Conservation (phyloP, 2,113 vertebrate genomes). For the Rhea pennata region DNA sequence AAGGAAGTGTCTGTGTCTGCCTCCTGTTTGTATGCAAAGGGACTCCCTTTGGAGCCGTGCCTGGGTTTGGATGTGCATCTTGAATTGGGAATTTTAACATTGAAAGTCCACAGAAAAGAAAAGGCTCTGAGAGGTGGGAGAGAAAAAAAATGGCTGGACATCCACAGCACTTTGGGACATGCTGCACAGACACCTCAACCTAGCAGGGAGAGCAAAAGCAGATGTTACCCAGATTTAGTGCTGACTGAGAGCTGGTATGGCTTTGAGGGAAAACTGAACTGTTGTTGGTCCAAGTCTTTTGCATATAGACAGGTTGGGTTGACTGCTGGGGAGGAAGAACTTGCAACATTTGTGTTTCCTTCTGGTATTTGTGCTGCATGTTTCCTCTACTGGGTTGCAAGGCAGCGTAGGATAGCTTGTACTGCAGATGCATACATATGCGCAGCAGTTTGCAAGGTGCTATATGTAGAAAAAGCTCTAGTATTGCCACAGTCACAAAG, state of each 20-base stretch:
- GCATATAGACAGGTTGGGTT: neutral
- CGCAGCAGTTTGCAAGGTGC: neutral
- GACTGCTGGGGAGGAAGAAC: neutral
- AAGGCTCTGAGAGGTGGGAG: neutral
- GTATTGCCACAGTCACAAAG: neutral
- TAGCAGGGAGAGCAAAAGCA: neutral
- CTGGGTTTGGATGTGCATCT: neutral
- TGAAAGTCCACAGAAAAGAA: neutral
- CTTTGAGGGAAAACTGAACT: neutral
- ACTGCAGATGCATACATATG: fast-evolving
- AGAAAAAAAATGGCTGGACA: neutral
- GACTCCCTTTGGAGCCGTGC: neutral
- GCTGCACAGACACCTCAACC: neutral
- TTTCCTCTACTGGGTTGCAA: neutral
- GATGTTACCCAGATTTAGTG: neutral
- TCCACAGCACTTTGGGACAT: fast-evolving
- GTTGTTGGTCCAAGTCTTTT: neutral
- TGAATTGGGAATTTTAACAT: neutral
- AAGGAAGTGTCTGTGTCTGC: neutral
- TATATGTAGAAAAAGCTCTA: fast-evolving
- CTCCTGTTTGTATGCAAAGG: neutral
- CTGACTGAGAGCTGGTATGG: neutral
- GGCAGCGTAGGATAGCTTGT: neutral
- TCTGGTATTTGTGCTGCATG: fast-evolving
- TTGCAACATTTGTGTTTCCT: neutral